Conservation (phyloP, 2,113 vertebrate species). For the Bos indicus region DNA sequence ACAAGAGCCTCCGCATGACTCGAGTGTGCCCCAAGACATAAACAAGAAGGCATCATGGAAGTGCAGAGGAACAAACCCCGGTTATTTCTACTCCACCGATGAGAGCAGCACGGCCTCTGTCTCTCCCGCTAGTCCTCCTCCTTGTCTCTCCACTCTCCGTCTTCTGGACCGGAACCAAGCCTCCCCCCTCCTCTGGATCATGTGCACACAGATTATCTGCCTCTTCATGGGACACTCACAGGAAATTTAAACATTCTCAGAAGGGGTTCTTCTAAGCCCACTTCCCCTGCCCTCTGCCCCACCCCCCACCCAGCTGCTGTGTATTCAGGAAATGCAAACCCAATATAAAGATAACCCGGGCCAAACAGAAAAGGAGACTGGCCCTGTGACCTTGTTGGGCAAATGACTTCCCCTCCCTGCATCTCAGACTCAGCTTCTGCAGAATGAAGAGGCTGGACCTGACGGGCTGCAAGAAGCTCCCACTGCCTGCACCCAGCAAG, state of each 20-base stretch:
- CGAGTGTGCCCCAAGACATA: neutral
- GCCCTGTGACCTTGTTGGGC: conserved; percentile 37
- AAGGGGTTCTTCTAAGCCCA: conserved; percentile 36
- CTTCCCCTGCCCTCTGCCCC: conserved; percentile 50
- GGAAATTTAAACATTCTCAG: conserved; percentile 61
- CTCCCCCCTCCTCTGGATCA: neutral
- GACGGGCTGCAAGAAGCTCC: neutral
- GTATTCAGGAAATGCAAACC: conserved; percentile 68
- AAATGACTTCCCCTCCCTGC: conserved; percentile 37
- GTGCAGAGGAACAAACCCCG: neutral
- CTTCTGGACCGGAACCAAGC: neutral
- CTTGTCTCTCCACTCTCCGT: neutral
- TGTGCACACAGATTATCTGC: neutral
- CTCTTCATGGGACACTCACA: conserved; percentile 35
- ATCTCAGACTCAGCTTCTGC: neutral
- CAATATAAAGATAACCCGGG: conserved; percentile 48
- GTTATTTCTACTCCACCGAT: neutral
- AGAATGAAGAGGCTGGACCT: neutral
- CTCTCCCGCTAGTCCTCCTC: neutral
- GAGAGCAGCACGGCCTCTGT: neutral
- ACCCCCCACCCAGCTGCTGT: neutral
- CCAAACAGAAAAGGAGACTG: conserved; percentile 23
- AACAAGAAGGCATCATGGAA: neutral
- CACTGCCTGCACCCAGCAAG: neutral
- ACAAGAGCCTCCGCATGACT: accelerated